Evolutionary conservation across 2,888 invertebrate genomes (phyloP), one percentile per base, ranked within the genome.

Genomic region (Arrhopalites spinosus): DNA sequence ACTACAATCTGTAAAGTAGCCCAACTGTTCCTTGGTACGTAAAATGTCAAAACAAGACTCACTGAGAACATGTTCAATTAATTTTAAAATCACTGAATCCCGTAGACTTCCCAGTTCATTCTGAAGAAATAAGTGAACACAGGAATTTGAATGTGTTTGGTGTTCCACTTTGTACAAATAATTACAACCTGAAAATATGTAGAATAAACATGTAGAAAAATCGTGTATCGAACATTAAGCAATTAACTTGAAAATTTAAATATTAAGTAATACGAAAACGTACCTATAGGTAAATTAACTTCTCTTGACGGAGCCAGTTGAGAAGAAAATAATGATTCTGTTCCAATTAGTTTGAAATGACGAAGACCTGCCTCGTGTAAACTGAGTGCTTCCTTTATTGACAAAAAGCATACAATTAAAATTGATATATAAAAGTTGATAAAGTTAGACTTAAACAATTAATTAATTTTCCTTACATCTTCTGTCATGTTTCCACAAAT

Each of bases 1-100:
- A 0, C 94, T 94, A 84, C 94, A 94, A 86, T 93, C 93, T 64
- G 98, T 97, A 83, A 98, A 95, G 85, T 98, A 98, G 25, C 98
- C 98, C 8, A 95, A 88, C 87, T 95, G 95, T 85, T 95, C 94
- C 90, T 95, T 91, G 0, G 97, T 98, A 83, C 98, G 87, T 29
- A 98, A 88, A 74, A 91, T 89, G 86, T 93, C 92, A 86, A 95
- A 98, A 86, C 95, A 96, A 0, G 97, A 96, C 85, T 98, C 97
- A 13, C 90, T 89, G 59, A 97, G 89, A 79, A 96, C 91, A 86
- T 98, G 96, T 63, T 92, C 90, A 73, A 97, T 89, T 76, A 98
- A 88, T 85, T 96, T 94, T 2, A 97, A 87, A 81, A 92, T 85
- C 83, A 94, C 93, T 86, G 95, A 96, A 61, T 87, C 87, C 47